Percentiles rank a stretch among this genome's conserved stretches.
phyloP scores from a whole-genome alignment of 2,113 vertebrate species.

The Phylloscopus whistleri region DNA sequence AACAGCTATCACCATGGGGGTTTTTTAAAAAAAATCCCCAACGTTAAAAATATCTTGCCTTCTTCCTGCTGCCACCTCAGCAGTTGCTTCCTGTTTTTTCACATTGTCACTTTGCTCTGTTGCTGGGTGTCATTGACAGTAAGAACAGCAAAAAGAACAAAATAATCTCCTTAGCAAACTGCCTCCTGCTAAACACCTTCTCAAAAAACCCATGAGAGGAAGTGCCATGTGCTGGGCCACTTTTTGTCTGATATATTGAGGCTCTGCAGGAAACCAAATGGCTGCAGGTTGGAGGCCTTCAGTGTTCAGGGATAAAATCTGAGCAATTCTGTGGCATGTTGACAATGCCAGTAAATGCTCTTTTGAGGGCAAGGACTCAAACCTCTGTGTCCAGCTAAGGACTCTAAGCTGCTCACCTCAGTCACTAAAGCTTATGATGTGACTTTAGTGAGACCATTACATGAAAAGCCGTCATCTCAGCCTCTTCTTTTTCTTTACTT shows the following conservation, averaged over 20 bases:
- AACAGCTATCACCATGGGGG: background rate
- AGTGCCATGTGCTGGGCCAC: background rate
- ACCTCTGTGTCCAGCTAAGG: background rate
- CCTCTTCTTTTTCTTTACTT: background rate
- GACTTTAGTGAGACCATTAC: background rate
- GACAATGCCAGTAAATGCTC: background rate
- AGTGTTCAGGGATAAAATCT: background rate
- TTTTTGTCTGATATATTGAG: background rate
- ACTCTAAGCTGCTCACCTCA: background rate
- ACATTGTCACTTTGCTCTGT: background rate
- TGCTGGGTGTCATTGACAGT: constrained; percentile 7
- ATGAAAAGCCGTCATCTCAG: background rate
- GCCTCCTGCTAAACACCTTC: background rate
- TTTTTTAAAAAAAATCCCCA: background rate
- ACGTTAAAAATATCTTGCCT: constrained; percentile 46
- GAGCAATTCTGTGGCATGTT: background rate
- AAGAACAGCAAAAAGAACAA: constrained; percentile 22
- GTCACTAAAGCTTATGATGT: background rate
- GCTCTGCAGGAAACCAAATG: constrained; percentile 22
- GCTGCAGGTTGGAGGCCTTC: background rate
- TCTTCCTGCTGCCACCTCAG: constrained; percentile 38
- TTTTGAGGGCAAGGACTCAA: constrained; percentile 33
- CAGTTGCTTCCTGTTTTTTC: constrained; percentile 47
- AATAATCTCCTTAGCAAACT: constrained; percentile 17
- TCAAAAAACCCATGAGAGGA: background rate